Base-by-base conservation (phyloP, 2,888 invertebrate species). In the Pelosia muscerda region DNA sequence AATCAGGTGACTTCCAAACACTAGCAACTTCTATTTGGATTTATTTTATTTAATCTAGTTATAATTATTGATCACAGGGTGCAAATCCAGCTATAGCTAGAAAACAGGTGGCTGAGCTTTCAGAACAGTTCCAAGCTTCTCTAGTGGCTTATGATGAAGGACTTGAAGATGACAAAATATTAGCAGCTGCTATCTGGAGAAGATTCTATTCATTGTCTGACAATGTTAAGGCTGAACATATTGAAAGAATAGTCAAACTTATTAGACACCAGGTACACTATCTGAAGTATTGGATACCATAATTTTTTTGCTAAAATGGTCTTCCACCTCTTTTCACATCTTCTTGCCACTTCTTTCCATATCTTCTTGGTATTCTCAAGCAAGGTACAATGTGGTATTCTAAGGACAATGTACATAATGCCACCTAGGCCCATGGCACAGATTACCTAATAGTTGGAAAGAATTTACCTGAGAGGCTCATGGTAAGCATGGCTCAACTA, bases 81-180 rank as follows among this genome's bases (percentile, higher is more conserved):
- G 95, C 96, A 31, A 96, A 96, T 88, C 92, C 96, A 59, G 91
- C 96, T 1, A 94, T 95, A 74, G 96, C 96, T 28, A 95, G 95
- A 68, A 94, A 95, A 68, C 97, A 97, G 89, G 93, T 98, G 0
- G 81, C 94, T 42, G 95, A 96, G 66, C 88, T 98, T 26, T 96
- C 96, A 1, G 96, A 97, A 78, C 97, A 98, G 84, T 97, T 98
- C 87, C 97, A 98, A 92, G 98, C 98, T 1, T 96, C 97, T 9
- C 86, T 98, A 19, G 96, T 98, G 70, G 96, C 96, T 0, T 98
- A 98, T 84, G 98, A 99, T 89, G 98, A 98, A 95, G 98, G 98
- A 3, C 89, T 98, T 79, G 95, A 95, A 19, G 96, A 97, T 85
- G 99, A 99, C 86, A 96, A 95, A 81, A 93, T 97, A 9, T 88